Evolutionary conservation across 2,797 vertebrate species (phyloP), one percentile per base, ranked within the genome.

Genomic region (Mus caroli): DNA sequence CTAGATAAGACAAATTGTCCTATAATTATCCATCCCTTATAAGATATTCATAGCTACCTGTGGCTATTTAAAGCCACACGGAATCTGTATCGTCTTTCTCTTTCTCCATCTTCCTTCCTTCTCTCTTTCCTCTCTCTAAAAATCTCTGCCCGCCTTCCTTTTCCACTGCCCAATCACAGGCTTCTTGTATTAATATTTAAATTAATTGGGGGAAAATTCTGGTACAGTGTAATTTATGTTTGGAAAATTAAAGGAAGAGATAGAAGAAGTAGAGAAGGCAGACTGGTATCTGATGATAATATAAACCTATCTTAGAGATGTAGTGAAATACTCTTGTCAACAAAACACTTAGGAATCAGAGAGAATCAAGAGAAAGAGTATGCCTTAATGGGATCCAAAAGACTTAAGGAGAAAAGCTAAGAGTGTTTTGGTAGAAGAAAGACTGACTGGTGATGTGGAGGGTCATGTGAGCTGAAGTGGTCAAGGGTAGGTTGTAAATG

Each of bases 351-450:
- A 76, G 76, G 26, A 86, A 19, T 91, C 78, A 52, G 69, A 80
- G 76, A 96, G 54, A 96, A 91, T 71, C 4, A 4, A 91, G 54
- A 86, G 77, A 78, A 6, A 94, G 88, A 40, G 86, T 52, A 6
- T 91, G 90, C 50, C 56, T 69, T 69, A 19, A 15, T 89, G 58
- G n/a, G 22, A 46, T 86, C 31, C 50, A 43, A 64, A 88, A 91
- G 22, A 52, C 69, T 37, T 90, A 6, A 56, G n/a, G 46, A 46
- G 46, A 9, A 46, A 46, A 46, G 46, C 46, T 46, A 46, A 46
- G 46, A 46, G 46, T 9, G 46, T 46, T 46, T 46, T 46, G 46
- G 9, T 50, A 50, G 50, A 50, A 50, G 50, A 50, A 50, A 50
- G 50, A 50, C 50, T 12, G 50, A 50, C 50, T 50, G 50, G 9